Evolutionary conservation across 1,140 invertebrate species (phyloP).

Genomic region (Dendroctonus valens): DNA sequence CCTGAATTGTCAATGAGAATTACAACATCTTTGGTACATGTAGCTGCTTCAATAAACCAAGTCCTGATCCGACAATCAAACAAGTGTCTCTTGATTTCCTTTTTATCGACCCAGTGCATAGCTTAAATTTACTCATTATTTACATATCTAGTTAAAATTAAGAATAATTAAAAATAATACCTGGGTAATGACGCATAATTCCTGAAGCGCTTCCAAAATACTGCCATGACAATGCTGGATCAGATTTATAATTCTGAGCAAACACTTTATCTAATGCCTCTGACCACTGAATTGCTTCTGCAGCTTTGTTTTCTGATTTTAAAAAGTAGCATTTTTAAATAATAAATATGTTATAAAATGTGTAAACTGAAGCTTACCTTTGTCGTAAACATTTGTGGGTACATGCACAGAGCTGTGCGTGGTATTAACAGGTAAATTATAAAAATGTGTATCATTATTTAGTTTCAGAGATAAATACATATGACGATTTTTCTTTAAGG

Average conservation of each 20-base stretch:
- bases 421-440: conserved; percentile 80
- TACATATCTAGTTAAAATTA: not conserved
- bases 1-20: conserved; percentile 94
- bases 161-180: conserved; percentile 38
- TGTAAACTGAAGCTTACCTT: conserved; percentile 54
- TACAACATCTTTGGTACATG: conserved; percentile 95
- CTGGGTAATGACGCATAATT: conserved; percentile 88
- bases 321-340: conserved; percentile 9
- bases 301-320: conserved; percentile 56
- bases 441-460: conserved; percentile 77
- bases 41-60: conserved; percentile 97
- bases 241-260: conserved; percentile 79
- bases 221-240: conserved; percentile 92
- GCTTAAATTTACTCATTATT: conserved; percentile 29
- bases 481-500: conserved; percentile 47
- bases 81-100: conserved; percentile 57
- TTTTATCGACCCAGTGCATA: conserved; percentile 56
- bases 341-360: not conserved
- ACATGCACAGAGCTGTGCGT: conserved; percentile 86
- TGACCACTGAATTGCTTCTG: conserved; percentile 83
- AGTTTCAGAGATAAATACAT: conserved; percentile 60
- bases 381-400: conserved; percentile 90
- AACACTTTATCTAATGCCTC: conserved; percentile 81
- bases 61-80: conserved; percentile 85
- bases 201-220: conserved; percentile 93